These are phyloP conservation scores for Lasioglossum vierecki DNA, from an alignment of 2,888 invertebrate genomes.

Conservation along the genomic window DNA sequence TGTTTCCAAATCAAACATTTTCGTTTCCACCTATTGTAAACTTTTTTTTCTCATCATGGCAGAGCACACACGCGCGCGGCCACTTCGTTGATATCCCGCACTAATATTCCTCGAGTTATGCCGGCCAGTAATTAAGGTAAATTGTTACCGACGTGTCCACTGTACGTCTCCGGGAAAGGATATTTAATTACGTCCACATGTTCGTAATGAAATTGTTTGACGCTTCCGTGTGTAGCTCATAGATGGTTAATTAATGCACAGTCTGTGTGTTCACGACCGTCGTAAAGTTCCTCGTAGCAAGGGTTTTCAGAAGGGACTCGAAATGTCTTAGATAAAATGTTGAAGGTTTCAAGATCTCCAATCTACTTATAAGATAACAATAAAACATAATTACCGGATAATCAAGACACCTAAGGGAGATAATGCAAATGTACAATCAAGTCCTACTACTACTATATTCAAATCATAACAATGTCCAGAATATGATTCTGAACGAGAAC, in stretches of 20 bases:
- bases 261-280: neutral
- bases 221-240: neutral
- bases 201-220: conserved; percentile 3
- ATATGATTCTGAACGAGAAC: too few relatives aligned
- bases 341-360: too few relatives aligned
- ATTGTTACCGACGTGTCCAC: conserved; percentile 3
- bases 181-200: conserved; percentile 11
- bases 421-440: too few relatives aligned
- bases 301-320: neutral
- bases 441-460: too few relatives aligned
- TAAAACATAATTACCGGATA: too few relatives aligned
- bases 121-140: neutral
- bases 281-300: neutral
- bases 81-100: neutral
- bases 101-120: conserved; percentile 1
- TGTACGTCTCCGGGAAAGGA: neutral
- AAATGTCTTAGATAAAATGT: neutral
- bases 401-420: too few relatives aligned
- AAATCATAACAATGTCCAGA: too few relatives aligned
- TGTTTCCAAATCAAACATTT: neutral
- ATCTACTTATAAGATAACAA: too few relatives aligned
- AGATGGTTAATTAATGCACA: neutral
- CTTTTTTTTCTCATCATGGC: too few relatives aligned
- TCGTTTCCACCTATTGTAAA: too few relatives aligned
- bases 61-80: accelerated